Evolutionary conservation across 2,113 vertebrate genomes (phyloP).

Genomic region (Hippocampus mohnikei): DNA sequence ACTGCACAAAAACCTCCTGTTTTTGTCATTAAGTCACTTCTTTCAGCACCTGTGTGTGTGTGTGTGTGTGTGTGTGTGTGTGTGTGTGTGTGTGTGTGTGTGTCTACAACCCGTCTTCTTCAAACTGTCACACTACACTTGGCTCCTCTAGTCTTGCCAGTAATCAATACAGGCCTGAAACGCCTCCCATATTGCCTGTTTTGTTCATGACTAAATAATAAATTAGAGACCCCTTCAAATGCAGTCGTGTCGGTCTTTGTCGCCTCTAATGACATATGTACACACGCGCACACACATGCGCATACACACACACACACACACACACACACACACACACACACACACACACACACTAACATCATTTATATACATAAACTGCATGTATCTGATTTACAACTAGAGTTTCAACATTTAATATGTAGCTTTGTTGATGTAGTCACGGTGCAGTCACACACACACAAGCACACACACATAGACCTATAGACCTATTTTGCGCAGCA

Average conservation of each 20-base stretch:
- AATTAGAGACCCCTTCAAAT: conserved; percentile 71
- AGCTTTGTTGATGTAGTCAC: too few relatives aligned
- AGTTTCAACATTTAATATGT: neutral
- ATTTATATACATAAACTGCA: conserved; percentile 9
- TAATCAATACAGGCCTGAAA: conserved; percentile 95
- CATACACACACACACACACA: neutral
- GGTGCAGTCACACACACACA: too few relatives aligned
- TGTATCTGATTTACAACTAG: neutral
- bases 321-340: neutral
- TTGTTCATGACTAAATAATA: conserved; percentile 98
- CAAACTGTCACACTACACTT: conserved; percentile 88
- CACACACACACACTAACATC: neutral
- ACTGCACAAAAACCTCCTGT: conserved; percentile 41
- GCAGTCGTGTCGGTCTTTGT: conserved; percentile 57
- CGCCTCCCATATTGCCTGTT: conserved; percentile 90
- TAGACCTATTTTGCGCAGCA: conserved; percentile 40
- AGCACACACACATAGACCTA: neutral
- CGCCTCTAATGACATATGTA: conserved; percentile 40
- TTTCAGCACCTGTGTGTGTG: too few relatives aligned
- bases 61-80: conserved; percentile 13
- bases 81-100: conserved; percentile 15
- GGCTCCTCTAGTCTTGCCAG: conserved; percentile 88
- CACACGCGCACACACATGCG: neutral
- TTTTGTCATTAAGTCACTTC: neutral
- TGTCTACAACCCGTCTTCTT: conserved; percentile 76